A percentile compares a stretch with the other conserved stretches of the same genome.
phyloP scores from a whole-genome alignment of 2,797 vertebrate genomes.

The Pyrocephalus nanus region DNA sequence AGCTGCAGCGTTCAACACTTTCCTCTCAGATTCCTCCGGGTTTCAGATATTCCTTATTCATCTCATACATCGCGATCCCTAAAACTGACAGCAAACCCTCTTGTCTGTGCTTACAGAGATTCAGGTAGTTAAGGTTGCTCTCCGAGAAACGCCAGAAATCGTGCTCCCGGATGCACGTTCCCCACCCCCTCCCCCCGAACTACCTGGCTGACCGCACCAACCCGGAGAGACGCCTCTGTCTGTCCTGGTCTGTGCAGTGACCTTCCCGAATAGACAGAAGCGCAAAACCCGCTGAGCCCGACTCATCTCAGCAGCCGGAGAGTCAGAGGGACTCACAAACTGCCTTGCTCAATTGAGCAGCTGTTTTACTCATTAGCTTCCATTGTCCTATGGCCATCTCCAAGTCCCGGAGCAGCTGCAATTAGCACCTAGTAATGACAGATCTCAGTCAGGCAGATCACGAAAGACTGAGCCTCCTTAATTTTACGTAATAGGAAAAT shows the following conservation, averaged over 20 bases:
- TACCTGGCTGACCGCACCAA: background rate
- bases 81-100: background rate
- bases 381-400: background rate
- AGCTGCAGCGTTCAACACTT: background rate
- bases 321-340: background rate
- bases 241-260: background rate
- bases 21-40: background rate
- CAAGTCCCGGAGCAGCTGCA: conserved; percentile 1
- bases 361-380: conserved; percentile 35
- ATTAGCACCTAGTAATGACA: conserved; percentile 24
- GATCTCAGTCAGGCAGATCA: background rate
- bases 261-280: conserved; percentile 20
- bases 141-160: background rate
- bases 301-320: background rate
- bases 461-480: background rate
- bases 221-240: background rate
- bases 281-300: background rate
- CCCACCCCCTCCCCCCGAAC: background rate
- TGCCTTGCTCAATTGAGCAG: background rate
- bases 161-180: background rate
- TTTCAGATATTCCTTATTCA: background rate
- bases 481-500: conserved; percentile 30
- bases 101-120: background rate
- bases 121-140: background rate
- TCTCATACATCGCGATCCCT: background rate